Base-by-base conservation (phyloP, 2,797 vertebrate genomes). In the Capromys pilorides region DNA sequence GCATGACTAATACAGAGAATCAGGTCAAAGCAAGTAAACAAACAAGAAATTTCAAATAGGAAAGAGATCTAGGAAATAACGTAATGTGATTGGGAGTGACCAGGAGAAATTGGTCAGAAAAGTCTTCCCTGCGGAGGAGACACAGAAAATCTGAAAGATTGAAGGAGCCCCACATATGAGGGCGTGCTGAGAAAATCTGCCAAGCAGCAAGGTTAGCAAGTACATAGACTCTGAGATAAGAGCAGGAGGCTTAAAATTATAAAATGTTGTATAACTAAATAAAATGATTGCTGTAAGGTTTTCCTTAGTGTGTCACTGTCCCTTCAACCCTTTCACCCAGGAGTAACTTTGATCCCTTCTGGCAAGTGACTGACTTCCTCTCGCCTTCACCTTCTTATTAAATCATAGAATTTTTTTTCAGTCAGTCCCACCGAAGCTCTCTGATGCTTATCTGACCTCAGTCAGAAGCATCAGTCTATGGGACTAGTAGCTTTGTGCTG, bases 11-110 rank as follows among this genome's bases (percentile, higher is more conserved):
- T 33, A 51, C 28, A 49, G 21, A 84, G 64, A 79, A 49, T 24
- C 67, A 57, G 36, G 73, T 57, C 62, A 66, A 89, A 92, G 82
- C 28, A 86, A 86, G 28, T 79, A 82, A 84, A 82, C 28, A 90
- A 84, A 82, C 41, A 79, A 93, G 36, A 75, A 39, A 78, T 93
- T 94, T 84, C 81, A 91, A 66, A 79, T 57, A 82, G 33, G 41
- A 11, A 64, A 33, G 36, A 73, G 14, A 83, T 88, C 33, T 82
- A 67, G 54, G 62, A 89, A 87, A 69, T 64, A 86, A 66, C 51
- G 31, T 57, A 8, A 78, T 41, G 0, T 86, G 84, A 91, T 83
- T 86, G 33, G 36, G 28, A 86, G 24, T 81, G 12, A 81, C 45
- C 45, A 45, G 45, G 41, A 88, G 62, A 88, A 2, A 12, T 80